These are phyloP conservation scores for Chymomyza costata DNA, from an alignment of 1,140 invertebrate genomes.

Conservation along the genomic window DNA sequence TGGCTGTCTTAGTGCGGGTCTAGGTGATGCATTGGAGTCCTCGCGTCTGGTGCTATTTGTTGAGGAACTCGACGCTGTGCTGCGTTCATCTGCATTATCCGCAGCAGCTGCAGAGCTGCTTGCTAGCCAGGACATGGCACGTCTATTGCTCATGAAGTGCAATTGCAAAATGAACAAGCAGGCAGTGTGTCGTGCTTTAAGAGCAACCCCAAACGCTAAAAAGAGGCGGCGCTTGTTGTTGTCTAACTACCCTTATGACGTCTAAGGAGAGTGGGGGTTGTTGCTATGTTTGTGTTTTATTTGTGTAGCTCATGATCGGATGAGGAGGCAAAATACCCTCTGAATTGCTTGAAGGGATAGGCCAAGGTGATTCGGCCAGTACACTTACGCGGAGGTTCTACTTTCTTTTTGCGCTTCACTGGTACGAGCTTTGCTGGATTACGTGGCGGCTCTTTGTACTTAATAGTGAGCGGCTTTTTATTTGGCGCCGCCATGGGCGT, in stretches of 20 bases:
- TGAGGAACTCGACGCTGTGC: conserved; percentile 34
- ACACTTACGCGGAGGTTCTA: no score
- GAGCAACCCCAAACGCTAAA: not conserved
- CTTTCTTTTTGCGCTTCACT: no score
- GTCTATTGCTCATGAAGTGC: not conserved
- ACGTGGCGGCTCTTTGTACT: not conserved
- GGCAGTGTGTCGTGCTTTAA: conserved; percentile 15
- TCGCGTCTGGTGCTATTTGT: conserved; percentile 17
- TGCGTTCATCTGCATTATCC: conserved; percentile 56
- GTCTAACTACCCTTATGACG: no score
- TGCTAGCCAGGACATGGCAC: conserved; percentile 53
- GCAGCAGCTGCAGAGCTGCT: conserved; percentile 48
- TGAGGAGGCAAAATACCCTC: no score
- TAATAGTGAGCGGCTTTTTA: no score
- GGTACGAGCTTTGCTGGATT: not conserved
- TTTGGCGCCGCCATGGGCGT: not conserved
- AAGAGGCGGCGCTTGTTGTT: no score
- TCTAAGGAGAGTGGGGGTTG: no score
- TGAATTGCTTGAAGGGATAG: no score
- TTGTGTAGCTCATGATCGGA: no score
- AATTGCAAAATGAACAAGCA: conserved; percentile 24
- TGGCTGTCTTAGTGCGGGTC: conserved; percentile 15
- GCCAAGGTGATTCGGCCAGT: no score
- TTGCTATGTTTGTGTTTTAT: no score
- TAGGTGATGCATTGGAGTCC: conserved; percentile 14